Evolutionary conservation across 2,888 invertebrate genomes (phyloP).

Genomic region (Thelaira solivaga): DNA sequence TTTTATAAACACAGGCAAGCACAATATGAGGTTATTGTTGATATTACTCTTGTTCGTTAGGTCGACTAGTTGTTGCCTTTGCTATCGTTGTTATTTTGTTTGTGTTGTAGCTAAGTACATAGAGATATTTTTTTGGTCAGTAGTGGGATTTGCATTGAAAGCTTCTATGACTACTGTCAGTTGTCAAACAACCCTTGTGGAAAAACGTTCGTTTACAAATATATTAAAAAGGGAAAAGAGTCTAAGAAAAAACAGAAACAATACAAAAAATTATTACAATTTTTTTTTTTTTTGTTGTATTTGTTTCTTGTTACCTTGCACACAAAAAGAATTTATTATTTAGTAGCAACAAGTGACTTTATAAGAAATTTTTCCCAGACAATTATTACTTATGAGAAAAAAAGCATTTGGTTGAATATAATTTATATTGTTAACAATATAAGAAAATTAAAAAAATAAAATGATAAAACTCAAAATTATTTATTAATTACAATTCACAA

Average conservation of each 20-base stretch:
- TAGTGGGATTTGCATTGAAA: conserved; percentile 65
- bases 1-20: conserved; percentile 32
- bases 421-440: not conserved
- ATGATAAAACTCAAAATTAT: conserved; percentile 1
- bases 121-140: conserved; percentile 55
- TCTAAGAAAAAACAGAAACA: not conserved
- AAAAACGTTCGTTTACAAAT: conserved; percentile 63
- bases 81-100: not conserved
- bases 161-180: conserved; percentile 68
- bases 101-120: conserved; percentile 10
- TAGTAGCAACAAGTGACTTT: conserved; percentile 57
- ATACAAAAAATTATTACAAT: conserved; percentile 8
- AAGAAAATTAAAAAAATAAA: not conserved
- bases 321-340: not conserved
- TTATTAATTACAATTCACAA: conserved; percentile 33
- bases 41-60: conserved; percentile 25
- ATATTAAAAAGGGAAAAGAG: conserved; percentile 42
- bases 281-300: not conserved
- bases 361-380: conserved; percentile 28
- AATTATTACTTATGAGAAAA: conserved; percentile 43
- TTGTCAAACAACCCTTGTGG: conserved; percentile 73
- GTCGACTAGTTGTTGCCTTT: not conserved
- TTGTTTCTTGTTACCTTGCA: not conserved
- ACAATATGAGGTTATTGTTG: conserved; percentile 29
- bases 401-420: not conserved